Evolutionary conservation across 2,797 vertebrate genomes (phyloP).

Genomic region (Microtus agrestis): DNA sequence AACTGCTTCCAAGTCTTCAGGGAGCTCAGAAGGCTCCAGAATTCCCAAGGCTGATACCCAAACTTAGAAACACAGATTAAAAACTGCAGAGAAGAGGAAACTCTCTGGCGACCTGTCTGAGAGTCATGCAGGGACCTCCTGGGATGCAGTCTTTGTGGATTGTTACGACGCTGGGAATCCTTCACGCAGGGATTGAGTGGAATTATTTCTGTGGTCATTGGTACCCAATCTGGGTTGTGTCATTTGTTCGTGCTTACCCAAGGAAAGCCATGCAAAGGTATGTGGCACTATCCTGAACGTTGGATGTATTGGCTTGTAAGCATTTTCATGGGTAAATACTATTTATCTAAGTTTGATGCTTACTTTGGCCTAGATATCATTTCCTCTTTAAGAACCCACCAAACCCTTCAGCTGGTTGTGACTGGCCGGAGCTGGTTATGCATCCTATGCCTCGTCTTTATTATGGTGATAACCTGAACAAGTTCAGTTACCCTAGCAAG

Average conservation of each 20-base stretch:
- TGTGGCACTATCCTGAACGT: not conserved
- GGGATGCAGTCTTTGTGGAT: not conserved
- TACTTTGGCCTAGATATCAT: conserved; percentile 17
- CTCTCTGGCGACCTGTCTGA: not conserved
- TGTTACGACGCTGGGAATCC: too few relatives aligned
- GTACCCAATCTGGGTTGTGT: not conserved
- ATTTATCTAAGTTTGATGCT: not conserved
- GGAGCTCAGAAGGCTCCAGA: not conserved
- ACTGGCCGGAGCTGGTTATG: not conserved
- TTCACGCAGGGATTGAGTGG: not conserved
- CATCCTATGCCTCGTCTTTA: not conserved
- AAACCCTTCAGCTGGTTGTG: not conserved
- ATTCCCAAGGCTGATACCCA: not conserved
- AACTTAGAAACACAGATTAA: not conserved
- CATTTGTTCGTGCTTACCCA: not conserved
- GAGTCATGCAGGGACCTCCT: not conserved
- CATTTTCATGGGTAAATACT: not conserved
- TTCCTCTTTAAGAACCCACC: not conserved
- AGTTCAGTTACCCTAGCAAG: not conserved
- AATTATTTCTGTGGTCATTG: not conserved
- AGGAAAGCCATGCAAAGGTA: not conserved
- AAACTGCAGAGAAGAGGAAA: not conserved
- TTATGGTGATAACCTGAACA: not conserved
- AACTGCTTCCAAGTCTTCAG: not conserved
- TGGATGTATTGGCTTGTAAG: not conserved